Evolutionary conservation across 2,888 invertebrate genomes (phyloP), one percentile per base, ranked within the genome.

Genomic region (Drosophila monieri): DNA sequence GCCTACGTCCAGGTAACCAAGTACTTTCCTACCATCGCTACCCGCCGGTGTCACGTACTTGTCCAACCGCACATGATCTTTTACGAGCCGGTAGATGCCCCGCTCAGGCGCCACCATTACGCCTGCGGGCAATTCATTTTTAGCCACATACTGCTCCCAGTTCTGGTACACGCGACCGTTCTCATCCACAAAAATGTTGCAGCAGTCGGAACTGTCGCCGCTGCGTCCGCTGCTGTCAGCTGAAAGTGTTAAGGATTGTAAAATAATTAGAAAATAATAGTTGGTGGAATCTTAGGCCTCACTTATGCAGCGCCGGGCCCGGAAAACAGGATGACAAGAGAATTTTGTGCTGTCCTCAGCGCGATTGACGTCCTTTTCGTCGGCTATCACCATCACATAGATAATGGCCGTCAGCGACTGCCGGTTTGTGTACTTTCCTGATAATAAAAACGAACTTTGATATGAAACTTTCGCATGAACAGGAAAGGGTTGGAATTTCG

Each of bases 41-140:
- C 70, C 78, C 3, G 81, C 88, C 8, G 91, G 91, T 10, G 91
- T 90, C 15, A 51, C 1, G 60, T 73, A 78, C 4, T 73, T 48
- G 23, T 87, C 85, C 62, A 91, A 66, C 2, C 72, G 49, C 1
- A 90, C 88, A 4, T 46, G 2, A 1, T 57, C 56, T 0, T 10
- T 2, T 15, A 77, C 53, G 0, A 84, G 64, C 35, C 74, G 77
- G 56, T 92, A 92, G 44, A 90, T 58, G 4, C 93, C 93, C 15
- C 90, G 80, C 4, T 70, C 59, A 0, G 93, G 93, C 0, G 92
- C 88, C 47, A 92, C 85, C 90, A 93, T 91, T 12, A 89, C 76
- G 25, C 93, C 92, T 54, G 89, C 74, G 0, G 92, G 91, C 27
- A 93, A 85, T 56, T 91, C 90, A 81, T 93, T 93, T 10, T 90